Evolutionary conservation across 2,113 vertebrate species (phyloP).

Genomic region (Mesembrinibis cayennensis): DNA sequence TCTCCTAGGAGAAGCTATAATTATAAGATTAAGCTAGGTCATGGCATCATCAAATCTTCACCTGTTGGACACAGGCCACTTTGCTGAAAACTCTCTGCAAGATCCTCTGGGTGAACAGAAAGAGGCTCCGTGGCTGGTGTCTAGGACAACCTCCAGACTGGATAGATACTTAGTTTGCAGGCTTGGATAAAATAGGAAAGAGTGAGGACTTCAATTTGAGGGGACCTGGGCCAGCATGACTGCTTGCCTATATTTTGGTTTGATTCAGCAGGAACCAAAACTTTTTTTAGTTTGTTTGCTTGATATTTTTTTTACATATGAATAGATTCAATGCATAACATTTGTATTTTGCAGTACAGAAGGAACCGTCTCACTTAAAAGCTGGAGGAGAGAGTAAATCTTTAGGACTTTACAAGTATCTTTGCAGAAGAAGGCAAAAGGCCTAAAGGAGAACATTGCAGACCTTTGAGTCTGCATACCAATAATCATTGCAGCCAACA

Average conservation of each 20-base stretch:
- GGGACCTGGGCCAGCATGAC: not conserved
- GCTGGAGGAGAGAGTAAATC: not conserved
- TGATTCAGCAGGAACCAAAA: not conserved
- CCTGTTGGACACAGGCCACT: not conserved
- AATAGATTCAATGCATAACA: rapidly evolving
- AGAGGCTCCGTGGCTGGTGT: not conserved
- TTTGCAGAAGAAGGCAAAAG: not conserved
- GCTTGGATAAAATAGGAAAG: not conserved
- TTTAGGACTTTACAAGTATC: not conserved
- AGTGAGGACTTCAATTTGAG: not conserved
- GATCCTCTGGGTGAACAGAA: not conserved
- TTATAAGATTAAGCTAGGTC: not conserved
- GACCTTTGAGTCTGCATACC: not conserved
- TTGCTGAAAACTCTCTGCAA: not conserved
- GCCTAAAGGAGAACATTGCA: not conserved
- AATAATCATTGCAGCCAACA: not conserved
- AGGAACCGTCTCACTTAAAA: not conserved
- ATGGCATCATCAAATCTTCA: not conserved
- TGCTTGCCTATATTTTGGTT: not conserved
- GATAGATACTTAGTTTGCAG: not conserved
- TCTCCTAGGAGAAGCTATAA: not conserved
- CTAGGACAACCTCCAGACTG: not conserved
- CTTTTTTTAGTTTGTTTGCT: not conserved
- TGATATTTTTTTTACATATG: not conserved
- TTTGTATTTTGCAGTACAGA: not conserved